phyloP scores from a whole-genome alignment of 2,113 vertebrate genomes.

The Equus quagga region DNA sequence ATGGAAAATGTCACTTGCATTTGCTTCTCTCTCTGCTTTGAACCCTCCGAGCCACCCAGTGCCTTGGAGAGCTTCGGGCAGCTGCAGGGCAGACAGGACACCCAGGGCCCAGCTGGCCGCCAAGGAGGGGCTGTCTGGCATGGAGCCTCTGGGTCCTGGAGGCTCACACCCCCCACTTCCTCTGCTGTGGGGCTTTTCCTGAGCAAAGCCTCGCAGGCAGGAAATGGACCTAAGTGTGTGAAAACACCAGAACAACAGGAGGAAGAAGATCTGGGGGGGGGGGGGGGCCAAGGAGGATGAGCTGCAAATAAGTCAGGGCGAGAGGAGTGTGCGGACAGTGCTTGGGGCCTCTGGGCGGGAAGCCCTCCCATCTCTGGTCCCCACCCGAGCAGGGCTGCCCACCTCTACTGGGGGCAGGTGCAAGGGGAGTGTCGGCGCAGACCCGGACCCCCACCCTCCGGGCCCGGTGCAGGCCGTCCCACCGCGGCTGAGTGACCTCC shows the following conservation, averaged over 20 bases:
- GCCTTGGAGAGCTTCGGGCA: background rate
- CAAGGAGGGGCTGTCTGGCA: fast-evolving
- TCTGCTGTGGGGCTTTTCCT: conserved; percentile 79
- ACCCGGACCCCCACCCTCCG: background rate
- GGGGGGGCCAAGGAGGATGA: conserved; percentile 36
- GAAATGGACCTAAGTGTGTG: conserved; percentile 75
- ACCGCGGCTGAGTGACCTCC: background rate
- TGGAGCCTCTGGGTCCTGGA: background rate
- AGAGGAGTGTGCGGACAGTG: background rate
- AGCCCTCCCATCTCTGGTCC: background rate
- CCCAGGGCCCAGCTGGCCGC: background rate
- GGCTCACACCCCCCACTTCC: conserved; percentile 77
- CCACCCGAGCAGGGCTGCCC: background rate
- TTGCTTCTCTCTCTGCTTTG: background rate
- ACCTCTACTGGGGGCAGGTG: background rate
- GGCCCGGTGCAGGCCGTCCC: fast-evolving
- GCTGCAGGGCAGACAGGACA: background rate
- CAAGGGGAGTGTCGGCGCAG: fast-evolving
- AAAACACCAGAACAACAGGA: conserved; percentile 80
- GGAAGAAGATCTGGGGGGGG: conserved; percentile 53
- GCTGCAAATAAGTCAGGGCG: conserved; percentile 68
- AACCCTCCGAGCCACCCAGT: background rate
- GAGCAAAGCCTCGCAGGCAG: conserved; percentile 80
- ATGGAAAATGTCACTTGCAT: background rate
- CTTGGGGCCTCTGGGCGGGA: background rate